Percentiles rank a stretch among this genome's conserved stretches.
Conservation (phyloP, 1,140 invertebrate species). For the Sarcophaga bullata region DNA sequence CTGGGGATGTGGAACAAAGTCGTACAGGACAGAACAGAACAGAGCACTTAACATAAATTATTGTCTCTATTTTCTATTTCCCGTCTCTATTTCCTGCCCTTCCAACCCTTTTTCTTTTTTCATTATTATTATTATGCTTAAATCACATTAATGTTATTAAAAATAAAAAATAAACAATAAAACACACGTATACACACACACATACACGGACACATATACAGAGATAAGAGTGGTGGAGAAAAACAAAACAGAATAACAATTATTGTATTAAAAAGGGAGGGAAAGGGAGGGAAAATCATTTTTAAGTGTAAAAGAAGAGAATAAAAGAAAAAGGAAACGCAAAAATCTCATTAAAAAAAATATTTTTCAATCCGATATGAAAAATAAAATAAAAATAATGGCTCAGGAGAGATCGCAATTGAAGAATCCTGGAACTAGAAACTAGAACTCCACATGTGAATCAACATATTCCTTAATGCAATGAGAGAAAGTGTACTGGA, state of each 20-base stretch:
- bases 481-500: too few species aligned
- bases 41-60: conserved; percentile 17
- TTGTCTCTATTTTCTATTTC: neutral
- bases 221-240: neutral
- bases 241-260: neutral
- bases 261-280: neutral
- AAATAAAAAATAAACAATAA: neutral
- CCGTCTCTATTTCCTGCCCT: neutral
- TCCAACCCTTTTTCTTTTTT: neutral
- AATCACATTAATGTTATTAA: conserved; percentile 33
- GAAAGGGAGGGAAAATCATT: neutral
- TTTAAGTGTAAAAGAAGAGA: too few species aligned
- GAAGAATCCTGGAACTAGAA: too few species aligned
- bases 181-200: too few species aligned
- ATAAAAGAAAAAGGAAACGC: too few species aligned
- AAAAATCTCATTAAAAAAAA: neutral
- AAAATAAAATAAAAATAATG: too few species aligned
- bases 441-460: too few species aligned
- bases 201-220: too few species aligned
- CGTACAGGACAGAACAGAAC: neutral
- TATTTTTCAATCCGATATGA: too few species aligned
- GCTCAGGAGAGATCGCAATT: too few species aligned
- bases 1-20: too few species aligned
- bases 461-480: too few species aligned
- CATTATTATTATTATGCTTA: neutral